These are phyloP conservation scores for Lepus timidus DNA, from an alignment of 2,113 vertebrate species.

Conservation along the genomic window DNA sequence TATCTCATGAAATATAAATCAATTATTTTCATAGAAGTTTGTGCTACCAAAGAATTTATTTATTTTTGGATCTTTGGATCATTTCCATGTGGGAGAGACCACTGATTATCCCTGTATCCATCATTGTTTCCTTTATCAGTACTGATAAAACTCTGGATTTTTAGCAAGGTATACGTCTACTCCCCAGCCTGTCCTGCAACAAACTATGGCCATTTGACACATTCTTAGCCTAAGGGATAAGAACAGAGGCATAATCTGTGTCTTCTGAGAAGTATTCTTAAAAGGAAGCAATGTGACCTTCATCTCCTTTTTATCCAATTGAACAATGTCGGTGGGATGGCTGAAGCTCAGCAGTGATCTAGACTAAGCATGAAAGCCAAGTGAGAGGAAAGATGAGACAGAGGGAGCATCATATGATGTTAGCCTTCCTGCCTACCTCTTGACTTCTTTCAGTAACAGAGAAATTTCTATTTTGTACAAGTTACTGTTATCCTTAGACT, in stretches of 20 bases:
- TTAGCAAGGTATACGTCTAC: neutral
- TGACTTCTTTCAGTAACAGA: neutral
- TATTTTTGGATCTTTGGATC: neutral
- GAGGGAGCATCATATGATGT: neutral
- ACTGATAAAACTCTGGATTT: neutral
- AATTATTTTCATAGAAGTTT: neutral
- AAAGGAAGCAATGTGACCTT: neutral
- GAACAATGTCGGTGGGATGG: neutral
- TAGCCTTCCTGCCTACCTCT: neutral
- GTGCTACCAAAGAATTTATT: neutral
- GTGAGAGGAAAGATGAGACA: fast-evolving
- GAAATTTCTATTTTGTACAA: neutral
- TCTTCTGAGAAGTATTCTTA: neutral
- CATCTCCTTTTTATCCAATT: neutral
- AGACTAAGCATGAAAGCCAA: neutral
- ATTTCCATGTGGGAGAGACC: neutral
- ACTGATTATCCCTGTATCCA: neutral
- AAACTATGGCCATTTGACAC: neutral
- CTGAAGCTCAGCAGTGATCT: neutral
- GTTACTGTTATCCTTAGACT: neutral
- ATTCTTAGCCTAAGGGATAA: neutral
- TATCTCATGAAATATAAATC: neutral
- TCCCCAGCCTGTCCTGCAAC: neutral
- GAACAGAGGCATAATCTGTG: neutral
- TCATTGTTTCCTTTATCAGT: neutral